phyloP scores from a whole-genome alignment of 2,113 vertebrate species.

The Mohoua ochrocephala region DNA sequence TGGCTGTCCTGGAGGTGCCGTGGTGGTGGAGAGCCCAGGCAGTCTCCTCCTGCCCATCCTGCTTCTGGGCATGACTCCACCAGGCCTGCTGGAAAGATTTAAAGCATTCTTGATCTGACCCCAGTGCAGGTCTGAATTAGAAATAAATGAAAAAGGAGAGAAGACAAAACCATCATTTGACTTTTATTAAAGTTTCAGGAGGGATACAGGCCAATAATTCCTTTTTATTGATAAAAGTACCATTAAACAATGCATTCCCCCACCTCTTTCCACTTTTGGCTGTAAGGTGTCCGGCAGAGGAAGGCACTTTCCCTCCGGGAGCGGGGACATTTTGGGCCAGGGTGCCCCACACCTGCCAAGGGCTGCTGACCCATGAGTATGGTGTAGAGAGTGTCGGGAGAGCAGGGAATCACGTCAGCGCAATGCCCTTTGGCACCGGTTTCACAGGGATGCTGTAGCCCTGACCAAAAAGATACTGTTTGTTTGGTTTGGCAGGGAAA shows the following conservation, averaged over 20 bases:
- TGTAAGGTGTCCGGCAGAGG: background rate
- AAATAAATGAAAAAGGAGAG: background rate
- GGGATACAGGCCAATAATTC: background rate
- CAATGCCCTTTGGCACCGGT: rapidly evolving
- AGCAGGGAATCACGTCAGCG: rapidly evolving
- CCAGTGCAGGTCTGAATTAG: background rate
- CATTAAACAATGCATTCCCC: background rate
- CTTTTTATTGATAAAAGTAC: background rate
- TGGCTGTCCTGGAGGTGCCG: rapidly evolving
- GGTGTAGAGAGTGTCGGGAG: rapidly evolving
- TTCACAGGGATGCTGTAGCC: background rate
- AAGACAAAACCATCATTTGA: background rate
- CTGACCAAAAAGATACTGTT: background rate
- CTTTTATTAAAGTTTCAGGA: background rate
- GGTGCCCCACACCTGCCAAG: rapidly evolving
- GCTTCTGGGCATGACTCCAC: background rate
- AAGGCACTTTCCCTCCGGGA: rapidly evolving
- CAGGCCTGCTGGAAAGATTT: background rate
- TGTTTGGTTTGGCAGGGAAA: constrained; percentile 41
- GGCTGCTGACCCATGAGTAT: rapidly evolving
- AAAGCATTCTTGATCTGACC: background rate
- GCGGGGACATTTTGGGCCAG: rapidly evolving
- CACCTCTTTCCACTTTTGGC: background rate
- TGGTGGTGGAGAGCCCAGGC: background rate
- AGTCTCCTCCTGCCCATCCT: background rate